These are phyloP conservation scores for Lumbricus terrestris DNA, from an alignment of 2,888 invertebrate species.

Conservation along the genomic window DNA sequence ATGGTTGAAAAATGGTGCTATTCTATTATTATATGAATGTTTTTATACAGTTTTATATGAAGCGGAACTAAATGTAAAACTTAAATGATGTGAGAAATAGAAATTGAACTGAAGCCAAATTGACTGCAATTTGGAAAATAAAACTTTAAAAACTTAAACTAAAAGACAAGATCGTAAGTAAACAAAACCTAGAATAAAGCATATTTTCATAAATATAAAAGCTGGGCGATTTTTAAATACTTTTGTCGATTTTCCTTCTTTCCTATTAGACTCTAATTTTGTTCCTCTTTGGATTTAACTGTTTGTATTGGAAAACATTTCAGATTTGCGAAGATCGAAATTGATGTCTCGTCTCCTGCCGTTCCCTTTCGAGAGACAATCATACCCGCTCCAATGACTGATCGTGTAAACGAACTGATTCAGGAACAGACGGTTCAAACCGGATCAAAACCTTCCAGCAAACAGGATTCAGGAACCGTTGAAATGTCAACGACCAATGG, in stretches of 20 bases:
- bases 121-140: no score
- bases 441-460: constrained; percentile 43
- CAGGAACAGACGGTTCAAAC: constrained; percentile 60
- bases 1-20: no score
- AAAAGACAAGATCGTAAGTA: no score
- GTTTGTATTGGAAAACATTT: constrained; percentile 48
- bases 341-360: constrained; percentile 91
- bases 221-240: not conserved
- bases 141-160: no score
- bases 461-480: constrained; percentile 47
- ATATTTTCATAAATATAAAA: no score
- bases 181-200: no score
- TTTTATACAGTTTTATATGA: not conserved
- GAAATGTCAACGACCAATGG: constrained; percentile 71
- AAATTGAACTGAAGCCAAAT: no score
- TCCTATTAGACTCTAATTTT: not conserved
- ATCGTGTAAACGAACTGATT: constrained; percentile 83
- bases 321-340: constrained; percentile 70
- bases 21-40: not conserved
- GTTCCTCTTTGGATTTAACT: not conserved
- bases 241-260: not conserved
- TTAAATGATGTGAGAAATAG: no score
- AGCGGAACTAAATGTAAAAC: not conserved
- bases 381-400: constrained; percentile 74
- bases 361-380: constrained; percentile 95